These are phyloP conservation scores for Coccyzus lansbergi DNA, from an alignment of 2,797 vertebrate genomes.

Conservation along the genomic window DNA sequence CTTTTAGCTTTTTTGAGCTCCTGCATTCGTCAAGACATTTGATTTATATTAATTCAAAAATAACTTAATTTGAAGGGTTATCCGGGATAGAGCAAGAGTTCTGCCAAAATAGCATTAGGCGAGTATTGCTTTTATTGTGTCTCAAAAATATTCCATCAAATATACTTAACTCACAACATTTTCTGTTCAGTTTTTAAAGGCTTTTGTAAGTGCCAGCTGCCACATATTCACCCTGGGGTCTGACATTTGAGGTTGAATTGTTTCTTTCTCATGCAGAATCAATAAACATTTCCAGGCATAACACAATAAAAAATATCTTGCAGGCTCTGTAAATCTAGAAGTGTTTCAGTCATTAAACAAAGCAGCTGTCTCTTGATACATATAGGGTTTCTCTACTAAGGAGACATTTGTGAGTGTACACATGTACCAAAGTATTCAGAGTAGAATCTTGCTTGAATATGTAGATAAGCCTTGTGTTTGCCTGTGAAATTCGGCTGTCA, in stretches of 20 bases:
- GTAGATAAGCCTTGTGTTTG: neutral
- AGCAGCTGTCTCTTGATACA: neutral
- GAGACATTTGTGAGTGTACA: neutral
- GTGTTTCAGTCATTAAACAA: neutral
- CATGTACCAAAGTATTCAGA: neutral
- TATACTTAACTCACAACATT: neutral
- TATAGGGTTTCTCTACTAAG: neutral
- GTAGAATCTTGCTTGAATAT: neutral
- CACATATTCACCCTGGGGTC: conserved; percentile 49
- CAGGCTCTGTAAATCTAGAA: neutral
- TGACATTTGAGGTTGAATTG: conserved; percentile 55
- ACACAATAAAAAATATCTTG: conserved; percentile 34
- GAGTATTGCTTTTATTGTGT: conserved; percentile 18
- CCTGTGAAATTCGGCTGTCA: neutral
- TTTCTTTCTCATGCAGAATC: conserved; percentile 62
- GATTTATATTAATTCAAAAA: conserved; percentile 8
- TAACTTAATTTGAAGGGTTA: conserved; percentile 1
- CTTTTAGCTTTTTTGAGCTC: neutral
- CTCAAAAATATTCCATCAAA: conserved; percentile 31
- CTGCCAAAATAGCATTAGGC: conserved; percentile 22
- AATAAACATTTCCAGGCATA: conserved; percentile 51
- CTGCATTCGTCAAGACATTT: conserved; percentile 14
- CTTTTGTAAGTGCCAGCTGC: conserved; percentile 53
- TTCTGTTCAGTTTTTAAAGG: conserved; percentile 47
- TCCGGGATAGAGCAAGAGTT: neutral